These are phyloP conservation scores for Archocentrus centrarchus DNA, from an alignment of 2,113 vertebrate genomes.

Conservation along the genomic window DNA sequence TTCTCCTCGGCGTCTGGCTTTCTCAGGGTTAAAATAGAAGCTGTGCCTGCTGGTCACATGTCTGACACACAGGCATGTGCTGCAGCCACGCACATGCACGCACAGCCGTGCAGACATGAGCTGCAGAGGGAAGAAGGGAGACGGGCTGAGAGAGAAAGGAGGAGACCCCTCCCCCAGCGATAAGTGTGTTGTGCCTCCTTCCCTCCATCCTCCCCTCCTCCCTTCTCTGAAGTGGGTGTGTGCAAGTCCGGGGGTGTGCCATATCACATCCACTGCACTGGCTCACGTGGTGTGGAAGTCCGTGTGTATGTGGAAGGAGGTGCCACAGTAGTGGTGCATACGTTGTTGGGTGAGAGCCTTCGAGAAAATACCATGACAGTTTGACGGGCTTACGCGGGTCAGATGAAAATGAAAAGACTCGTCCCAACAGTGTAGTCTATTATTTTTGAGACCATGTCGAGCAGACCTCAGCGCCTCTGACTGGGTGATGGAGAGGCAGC, in stretches of 20 bases:
- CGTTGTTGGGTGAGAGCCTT: conserved; percentile 2
- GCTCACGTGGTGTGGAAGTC: conserved; percentile 64
- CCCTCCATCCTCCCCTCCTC: conserved; percentile 9
- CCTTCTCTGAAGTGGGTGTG: conserved; percentile 58
- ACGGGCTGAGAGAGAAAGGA: neutral
- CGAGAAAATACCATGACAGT: neutral
- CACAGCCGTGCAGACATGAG: conserved; percentile 50
- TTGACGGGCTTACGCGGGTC: neutral
- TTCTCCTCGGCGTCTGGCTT: neutral
- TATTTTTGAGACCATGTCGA: neutral
- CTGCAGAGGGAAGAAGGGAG: conserved; percentile 33
- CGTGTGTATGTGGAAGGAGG: conserved; percentile 12
- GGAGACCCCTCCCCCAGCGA: conserved; percentile 49
- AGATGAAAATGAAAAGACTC: neutral
- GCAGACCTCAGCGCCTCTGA: neutral
- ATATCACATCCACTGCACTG: conserved; percentile 68
- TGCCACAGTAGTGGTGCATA: neutral
- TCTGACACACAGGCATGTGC: conserved; percentile 75
- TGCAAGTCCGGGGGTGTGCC: conserved; percentile 70
- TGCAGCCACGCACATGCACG: conserved; percentile 49
- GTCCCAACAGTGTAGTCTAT: neutral
- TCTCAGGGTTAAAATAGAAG: conserved; percentile 82
- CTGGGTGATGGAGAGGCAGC: neutral
- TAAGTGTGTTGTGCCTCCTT: conserved; percentile 23
- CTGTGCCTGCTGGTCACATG: conserved; percentile 78